Conservation (phyloP, 2,113 vertebrate species). For the Antechinus flavipes region DNA sequence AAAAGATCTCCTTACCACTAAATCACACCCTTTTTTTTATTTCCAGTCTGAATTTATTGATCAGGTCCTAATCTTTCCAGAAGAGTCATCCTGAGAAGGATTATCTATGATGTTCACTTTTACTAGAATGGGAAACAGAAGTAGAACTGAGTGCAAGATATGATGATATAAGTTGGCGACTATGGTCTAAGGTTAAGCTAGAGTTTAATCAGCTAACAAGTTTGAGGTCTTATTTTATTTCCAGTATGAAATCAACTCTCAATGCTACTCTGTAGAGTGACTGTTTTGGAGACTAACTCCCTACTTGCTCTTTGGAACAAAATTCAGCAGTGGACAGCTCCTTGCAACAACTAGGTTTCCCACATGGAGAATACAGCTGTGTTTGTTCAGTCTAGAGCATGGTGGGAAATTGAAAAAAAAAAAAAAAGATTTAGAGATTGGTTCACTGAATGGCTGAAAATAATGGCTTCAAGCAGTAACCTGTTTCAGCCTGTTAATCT, state of each 20-base stretch:
- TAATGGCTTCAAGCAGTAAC: neutral
- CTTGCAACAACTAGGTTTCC: neutral
- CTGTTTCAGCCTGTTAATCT: constrained; percentile 55
- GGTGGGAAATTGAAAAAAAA: neutral
- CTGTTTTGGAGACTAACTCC: neutral
- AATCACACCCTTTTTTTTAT: neutral
- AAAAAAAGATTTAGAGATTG: neutral
- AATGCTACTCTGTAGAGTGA: neutral
- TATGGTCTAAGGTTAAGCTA: neutral
- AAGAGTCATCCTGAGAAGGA: neutral
- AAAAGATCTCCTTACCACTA: neutral
- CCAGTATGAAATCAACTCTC: neutral
- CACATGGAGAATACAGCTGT: neutral
- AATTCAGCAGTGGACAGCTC: neutral
- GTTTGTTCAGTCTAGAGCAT: neutral
- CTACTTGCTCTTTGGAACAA: neutral
- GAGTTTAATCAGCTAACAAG: neutral
- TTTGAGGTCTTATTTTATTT: neutral
- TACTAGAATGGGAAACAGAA: neutral
- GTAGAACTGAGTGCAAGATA: neutral
- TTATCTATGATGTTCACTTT: neutral
- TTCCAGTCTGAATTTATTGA: neutral
- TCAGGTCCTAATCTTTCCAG: neutral
- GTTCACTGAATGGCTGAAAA: constrained; percentile 22
- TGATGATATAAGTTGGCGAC: neutral